Evolutionary conservation across 2,797 vertebrate species (phyloP).

Genomic region (Scyliorhinus canicula): DNA sequence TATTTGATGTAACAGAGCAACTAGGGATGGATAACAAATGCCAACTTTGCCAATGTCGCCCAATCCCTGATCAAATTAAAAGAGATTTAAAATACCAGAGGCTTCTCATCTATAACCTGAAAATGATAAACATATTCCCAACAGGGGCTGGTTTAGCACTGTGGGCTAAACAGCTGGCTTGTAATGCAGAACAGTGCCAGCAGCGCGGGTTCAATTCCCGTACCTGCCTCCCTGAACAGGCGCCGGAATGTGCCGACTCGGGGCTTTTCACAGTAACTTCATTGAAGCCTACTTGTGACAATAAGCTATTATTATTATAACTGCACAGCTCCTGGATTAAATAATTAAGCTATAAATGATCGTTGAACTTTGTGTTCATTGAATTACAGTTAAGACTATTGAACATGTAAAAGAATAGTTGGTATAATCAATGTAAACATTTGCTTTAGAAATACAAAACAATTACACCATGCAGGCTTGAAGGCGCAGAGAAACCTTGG

Average conservation of each 20-base stretch:
- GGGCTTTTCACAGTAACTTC: no score
- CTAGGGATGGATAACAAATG: no score
- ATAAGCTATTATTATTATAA: no score
- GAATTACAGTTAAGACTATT: not conserved
- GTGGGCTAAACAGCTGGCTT: no score
- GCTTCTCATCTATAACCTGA: not conserved
- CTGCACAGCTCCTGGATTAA: not conserved
- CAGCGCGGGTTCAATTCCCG: no score
- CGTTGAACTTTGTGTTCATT: not conserved
- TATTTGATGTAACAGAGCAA: no score
- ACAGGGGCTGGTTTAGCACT: no score
- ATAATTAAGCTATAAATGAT: not conserved
- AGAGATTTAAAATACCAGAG: not conserved
- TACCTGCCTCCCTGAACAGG: no score
- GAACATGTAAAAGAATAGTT: not conserved
- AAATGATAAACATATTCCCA: not conserved
- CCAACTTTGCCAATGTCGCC: not conserved
- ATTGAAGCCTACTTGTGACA: no score
- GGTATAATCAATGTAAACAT: not conserved
- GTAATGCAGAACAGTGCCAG: no score
- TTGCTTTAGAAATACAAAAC: not conserved
- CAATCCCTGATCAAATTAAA: not conserved
- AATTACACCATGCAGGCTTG: not conserved
- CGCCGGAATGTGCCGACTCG: no score
- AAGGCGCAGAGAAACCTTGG: not conserved